These are phyloP conservation scores for Ceratina australensis DNA, from an alignment of 1,140 invertebrate genomes.

Conservation along the genomic window DNA sequence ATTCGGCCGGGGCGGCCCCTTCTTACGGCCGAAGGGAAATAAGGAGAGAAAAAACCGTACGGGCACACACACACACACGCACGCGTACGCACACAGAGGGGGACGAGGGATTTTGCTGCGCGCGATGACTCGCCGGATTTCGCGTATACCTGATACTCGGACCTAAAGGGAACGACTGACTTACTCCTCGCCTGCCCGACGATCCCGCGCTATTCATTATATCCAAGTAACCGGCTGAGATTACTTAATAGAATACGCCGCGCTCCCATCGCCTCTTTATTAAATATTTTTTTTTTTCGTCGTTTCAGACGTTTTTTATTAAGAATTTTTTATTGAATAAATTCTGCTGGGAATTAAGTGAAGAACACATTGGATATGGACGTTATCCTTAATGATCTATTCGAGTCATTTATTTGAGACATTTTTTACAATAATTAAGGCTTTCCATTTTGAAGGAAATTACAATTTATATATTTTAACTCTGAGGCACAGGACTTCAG, in stretches of 20 bases:
- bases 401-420: too few relatives aligned
- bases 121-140: constrained; percentile 67
- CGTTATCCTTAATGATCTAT: too few relatives aligned
- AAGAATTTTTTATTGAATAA: not conserved
- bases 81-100: not conserved
- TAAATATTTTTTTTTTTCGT: constrained; percentile 22
- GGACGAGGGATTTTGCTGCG: constrained; percentile 40
- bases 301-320: not conserved
- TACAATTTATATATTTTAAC: too few relatives aligned
- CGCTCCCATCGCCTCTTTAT: constrained; percentile 42
- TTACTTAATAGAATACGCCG: constrained; percentile 59
- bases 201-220: constrained; percentile 62
- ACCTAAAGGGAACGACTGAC: constrained; percentile 29
- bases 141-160: constrained; percentile 47
- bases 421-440: too few relatives aligned
- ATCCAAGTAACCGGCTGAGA: constrained; percentile 46
- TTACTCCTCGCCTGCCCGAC: constrained; percentile 1
- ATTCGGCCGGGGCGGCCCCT: constrained; percentile 26
- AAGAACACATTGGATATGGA: too few relatives aligned
- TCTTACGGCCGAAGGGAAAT: not conserved
- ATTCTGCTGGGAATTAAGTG: not conserved
- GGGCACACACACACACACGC: too few relatives aligned
- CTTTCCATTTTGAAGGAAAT: too few relatives aligned
- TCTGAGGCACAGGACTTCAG: too few relatives aligned
- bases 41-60: constrained; percentile 12